Percentiles rank a stretch among this genome's conserved stretches.
phyloP scores from a whole-genome alignment of 2,888 invertebrate genomes.

The Quadroppia sp. region DNA sequence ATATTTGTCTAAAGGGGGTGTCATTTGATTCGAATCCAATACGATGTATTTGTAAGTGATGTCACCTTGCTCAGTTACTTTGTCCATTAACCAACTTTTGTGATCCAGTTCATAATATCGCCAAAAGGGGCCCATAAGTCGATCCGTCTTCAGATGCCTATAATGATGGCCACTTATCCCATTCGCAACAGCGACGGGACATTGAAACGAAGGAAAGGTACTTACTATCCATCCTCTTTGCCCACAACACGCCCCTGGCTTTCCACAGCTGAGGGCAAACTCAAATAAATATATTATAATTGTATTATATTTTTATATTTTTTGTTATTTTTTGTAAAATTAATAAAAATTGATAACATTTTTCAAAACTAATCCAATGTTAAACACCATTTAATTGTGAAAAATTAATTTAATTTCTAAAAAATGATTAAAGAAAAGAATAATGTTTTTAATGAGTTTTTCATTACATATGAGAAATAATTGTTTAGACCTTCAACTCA shows the following conservation, averaged over 20 bases:
- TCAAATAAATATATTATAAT: slow-evolving; percentile 18
- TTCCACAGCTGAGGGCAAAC: slow-evolving; percentile 42
- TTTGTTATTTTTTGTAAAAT: slow-evolving; percentile 1
- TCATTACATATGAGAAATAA: too few species aligned
- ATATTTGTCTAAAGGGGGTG: slow-evolving; percentile 63
- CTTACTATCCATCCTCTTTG: slow-evolving; percentile 86
- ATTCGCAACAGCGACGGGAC: slow-evolving; percentile 63
- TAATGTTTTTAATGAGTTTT: too few species aligned
- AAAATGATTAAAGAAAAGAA: too few species aligned
- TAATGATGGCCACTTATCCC: slow-evolving; percentile 86
- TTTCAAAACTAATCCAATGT: too few species aligned
- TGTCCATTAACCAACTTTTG: not conserved
- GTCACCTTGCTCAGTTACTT: slow-evolving; percentile 19
- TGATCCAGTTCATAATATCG: slow-evolving; percentile 74
- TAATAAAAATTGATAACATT: too few species aligned
- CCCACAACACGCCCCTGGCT: slow-evolving; percentile 74
- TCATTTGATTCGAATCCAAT: slow-evolving; percentile 85
- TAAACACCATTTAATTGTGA: too few species aligned
- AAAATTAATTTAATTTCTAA: too few species aligned
- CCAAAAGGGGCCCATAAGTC: slow-evolving; percentile 88
- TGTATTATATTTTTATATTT: not conserved
- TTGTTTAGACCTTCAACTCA: too few species aligned
- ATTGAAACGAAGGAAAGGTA: slow-evolving; percentile 61
- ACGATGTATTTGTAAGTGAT: slow-evolving; percentile 79
- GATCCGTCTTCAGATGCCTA: slow-evolving; percentile 83